Evolutionary conservation across 2,113 vertebrate species (phyloP).

Genomic region (Hippocampus mohnikei): DNA sequence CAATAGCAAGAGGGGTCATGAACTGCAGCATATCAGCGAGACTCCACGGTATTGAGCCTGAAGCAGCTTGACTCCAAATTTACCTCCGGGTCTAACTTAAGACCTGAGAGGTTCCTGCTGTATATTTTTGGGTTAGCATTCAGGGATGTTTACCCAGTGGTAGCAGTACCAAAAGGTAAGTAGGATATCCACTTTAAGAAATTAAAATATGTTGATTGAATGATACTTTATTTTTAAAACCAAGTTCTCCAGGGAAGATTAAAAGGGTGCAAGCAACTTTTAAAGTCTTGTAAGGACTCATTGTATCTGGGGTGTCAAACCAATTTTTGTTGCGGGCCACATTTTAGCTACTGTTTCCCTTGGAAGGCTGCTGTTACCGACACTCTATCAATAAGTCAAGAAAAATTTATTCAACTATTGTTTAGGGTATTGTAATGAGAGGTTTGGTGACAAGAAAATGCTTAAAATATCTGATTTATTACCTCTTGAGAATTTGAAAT

Average conservation of each 20-base stretch:
- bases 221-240: slow-evolving; percentile 43
- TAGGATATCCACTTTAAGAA: slow-evolving; percentile 61
- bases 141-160: slow-evolving; percentile 57
- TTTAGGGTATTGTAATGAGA: too few species aligned
- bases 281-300: not conserved
- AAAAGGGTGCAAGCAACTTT: slow-evolving; percentile 10
- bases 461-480: too few species aligned
- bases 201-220: slow-evolving; percentile 52
- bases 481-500: too few species aligned
- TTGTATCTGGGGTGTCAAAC: too few species aligned
- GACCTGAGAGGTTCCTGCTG: slow-evolving; percentile 53
- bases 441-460: too few species aligned
- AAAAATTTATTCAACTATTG: too few species aligned
- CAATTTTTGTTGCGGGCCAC: too few species aligned
- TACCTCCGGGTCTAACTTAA: slow-evolving; percentile 50
- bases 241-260: not conserved
- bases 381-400: too few species aligned
- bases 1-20: slow-evolving; percentile 53
- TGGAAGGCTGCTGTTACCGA: too few species aligned
- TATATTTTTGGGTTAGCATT: slow-evolving; percentile 62
- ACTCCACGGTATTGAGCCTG: slow-evolving; percentile 43
- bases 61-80: slow-evolving; percentile 52
- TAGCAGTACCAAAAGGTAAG: slow-evolving; percentile 59
- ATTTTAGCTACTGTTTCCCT: too few species aligned
- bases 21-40: slow-evolving; percentile 57